Percentiles rank a stretch among this genome's conserved stretches.
Evolutionary conservation across 2,797 vertebrate species (phyloP).

Genomic region (Furcifer pardalis): DNA sequence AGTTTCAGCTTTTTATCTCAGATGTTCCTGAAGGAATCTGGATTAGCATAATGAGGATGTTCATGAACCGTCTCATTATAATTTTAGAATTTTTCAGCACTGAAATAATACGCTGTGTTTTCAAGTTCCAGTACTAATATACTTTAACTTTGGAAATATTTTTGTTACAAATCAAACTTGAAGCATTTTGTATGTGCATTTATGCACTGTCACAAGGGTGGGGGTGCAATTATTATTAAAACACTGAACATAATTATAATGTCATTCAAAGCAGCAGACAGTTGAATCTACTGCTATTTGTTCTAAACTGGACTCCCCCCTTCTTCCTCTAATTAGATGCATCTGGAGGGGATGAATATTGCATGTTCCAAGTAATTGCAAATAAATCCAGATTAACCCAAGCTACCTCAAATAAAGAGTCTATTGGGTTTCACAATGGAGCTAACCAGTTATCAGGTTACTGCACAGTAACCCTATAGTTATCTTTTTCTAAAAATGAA

Average conservation of each 20-base stretch:
- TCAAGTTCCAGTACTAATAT: constrained; percentile 58
- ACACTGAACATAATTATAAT: constrained; percentile 21
- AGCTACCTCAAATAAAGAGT: constrained; percentile 33
- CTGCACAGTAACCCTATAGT: not conserved
- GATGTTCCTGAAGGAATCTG: constrained; percentile 70
- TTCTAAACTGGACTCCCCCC: constrained; percentile 10
- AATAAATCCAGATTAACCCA: constrained; percentile 28
- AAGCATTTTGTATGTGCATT: constrained; percentile 51
- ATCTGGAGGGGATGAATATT: constrained; percentile 8
- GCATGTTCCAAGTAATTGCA: constrained; percentile 34
- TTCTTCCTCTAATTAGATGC: not conserved
- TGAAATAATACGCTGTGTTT: constrained; percentile 61
- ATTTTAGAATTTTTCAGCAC: constrained; percentile 66
- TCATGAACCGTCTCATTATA: constrained; percentile 64
- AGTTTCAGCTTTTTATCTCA: constrained; percentile 68
- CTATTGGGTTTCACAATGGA: constrained; percentile 38
- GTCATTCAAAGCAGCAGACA: constrained; percentile 20
- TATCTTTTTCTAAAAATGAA: not conserved
- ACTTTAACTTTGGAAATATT: constrained; percentile 62
- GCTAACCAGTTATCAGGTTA: not conserved
- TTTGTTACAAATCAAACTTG: constrained; percentile 53
- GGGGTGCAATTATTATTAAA: constrained; percentile 34
- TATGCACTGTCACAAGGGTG: constrained; percentile 45
- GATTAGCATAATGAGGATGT: constrained; percentile 73
- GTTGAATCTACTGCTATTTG: not conserved